phyloP scores from a whole-genome alignment of 2,888 invertebrate species.

The Diploptera punctata region DNA sequence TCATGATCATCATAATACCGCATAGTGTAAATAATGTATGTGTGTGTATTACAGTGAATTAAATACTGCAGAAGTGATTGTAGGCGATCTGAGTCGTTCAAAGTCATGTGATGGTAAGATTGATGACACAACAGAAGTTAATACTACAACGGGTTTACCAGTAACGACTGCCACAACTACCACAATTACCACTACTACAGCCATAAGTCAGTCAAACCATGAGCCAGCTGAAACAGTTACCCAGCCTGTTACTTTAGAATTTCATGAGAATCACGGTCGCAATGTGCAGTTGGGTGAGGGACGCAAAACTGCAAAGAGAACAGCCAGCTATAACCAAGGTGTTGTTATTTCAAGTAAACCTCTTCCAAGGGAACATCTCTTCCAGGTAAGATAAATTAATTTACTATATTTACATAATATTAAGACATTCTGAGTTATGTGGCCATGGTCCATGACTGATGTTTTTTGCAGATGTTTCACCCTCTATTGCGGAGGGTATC shows the following conservation, averaged over 20 bases:
- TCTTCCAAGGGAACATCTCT: constrained; percentile 69
- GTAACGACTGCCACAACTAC: background rate
- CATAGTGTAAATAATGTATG: no score
- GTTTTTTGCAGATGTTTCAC: no score
- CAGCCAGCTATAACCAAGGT: constrained; percentile 85
- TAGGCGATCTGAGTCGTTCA: constrained; percentile 46
- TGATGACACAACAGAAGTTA: constrained; percentile 26
- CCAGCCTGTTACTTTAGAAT: constrained; percentile 56
- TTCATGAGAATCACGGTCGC: constrained; percentile 83
- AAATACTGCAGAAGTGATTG: background rate
- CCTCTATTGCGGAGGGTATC: no score
- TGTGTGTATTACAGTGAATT: constrained; percentile 12
- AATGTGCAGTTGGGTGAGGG: constrained; percentile 75
- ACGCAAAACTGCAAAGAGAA: constrained; percentile 71
- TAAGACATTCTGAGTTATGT: no score
- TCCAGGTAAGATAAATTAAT: constrained; percentile 71
- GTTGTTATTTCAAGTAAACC: constrained; percentile 73
- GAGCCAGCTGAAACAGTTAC: constrained; percentile 56
- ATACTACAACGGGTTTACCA: background rate
- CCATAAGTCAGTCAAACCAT: background rate
- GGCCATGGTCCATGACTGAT: no score
- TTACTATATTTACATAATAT: no score
- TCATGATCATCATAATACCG: no score
- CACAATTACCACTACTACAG: background rate
- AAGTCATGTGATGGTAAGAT: constrained; percentile 49